Evolutionary conservation across 1,140 invertebrate genomes (phyloP), one percentile per base, ranked within the genome.

Genomic region (Drosophila ananassae): DNA sequence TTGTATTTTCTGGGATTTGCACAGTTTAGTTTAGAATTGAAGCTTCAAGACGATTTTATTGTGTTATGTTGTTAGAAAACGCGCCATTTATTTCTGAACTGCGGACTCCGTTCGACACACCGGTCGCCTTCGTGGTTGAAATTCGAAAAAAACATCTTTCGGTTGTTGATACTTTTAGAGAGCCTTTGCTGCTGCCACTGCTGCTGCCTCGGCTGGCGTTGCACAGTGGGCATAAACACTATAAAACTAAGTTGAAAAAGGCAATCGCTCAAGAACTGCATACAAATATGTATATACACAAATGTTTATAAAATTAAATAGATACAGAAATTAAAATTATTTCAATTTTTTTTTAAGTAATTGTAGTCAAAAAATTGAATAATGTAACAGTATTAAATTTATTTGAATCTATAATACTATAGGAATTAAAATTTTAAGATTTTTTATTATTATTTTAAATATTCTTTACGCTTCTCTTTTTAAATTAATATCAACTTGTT

Each of bases 1-100:
- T 37, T 37, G 10, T 37, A 37, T 37, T 37, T 3, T 3, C 34
- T 3, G 12, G 10, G 3, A n/a, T 17, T 21, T 7, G 1, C 13
- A 44, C 10, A 8, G 6, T 10, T 6, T 0, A 6, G 13, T 44
- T 44, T 21, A 44, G 41, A 21, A 21, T 6, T 44, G 21, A 7
- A 6, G 5, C 41, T 17, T 7, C 8, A 17, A 21, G 4, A 13
- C 6, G n/a, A 8, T 10, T 13, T 41, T 41, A 41, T 41, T 13
- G 4, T 10, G 13, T 13, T n/a, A 5, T 3, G 13, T 44, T 2
- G 41, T 44, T 21, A 9, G 17, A 44, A 44, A 44, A 44, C 41
- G 41, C 41, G 41, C 41, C 41, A 37, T 44, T 44, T 44, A 17
- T 44, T 44, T 13, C 13, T 21, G 41, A 44, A 44, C 41, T 44